phyloP scores from a whole-genome alignment of 1,140 invertebrate genomes.

The Diplogasteroides magnus region DNA sequence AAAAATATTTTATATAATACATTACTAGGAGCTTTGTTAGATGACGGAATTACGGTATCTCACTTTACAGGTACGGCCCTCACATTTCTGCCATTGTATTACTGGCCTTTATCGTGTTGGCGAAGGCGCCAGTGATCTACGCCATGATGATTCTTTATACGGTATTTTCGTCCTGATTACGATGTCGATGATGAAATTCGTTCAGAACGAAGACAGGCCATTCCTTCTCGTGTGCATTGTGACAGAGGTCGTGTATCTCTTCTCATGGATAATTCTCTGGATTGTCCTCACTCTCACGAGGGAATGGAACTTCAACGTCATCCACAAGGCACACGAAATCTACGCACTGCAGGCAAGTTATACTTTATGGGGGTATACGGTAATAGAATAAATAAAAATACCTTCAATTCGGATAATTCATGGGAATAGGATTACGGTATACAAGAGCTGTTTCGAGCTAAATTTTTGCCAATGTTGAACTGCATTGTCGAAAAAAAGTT shows the following conservation, averaged over 20 bases:
- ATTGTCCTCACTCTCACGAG: constrained; percentile 40
- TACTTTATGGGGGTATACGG: constrained; percentile 10
- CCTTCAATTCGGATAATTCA: too few relatives aligned
- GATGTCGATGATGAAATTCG: background rate
- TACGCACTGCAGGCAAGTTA: constrained; percentile 30
- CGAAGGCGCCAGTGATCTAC: constrained; percentile 47
- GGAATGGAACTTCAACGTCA: constrained; percentile 43
- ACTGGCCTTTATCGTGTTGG: constrained; percentile 33
- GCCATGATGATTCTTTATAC: constrained; percentile 40
- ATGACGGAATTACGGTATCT: too few relatives aligned
- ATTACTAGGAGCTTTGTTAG: too few relatives aligned
- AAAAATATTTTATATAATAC: too few relatives aligned
- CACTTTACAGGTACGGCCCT: constrained; percentile 45
- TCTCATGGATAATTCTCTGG: constrained; percentile 50
- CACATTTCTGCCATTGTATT: constrained; percentile 45
- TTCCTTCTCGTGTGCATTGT: constrained; percentile 42
- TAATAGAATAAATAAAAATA: too few relatives aligned
- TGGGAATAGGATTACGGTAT: too few relatives aligned
- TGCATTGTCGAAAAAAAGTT: too few relatives aligned
- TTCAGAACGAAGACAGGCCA: constrained; percentile 44
- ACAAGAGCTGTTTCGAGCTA: too few relatives aligned
- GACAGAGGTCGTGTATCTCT: constrained; percentile 47
- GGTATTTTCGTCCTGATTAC: background rate
- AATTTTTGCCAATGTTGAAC: too few relatives aligned
- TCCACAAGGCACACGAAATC: constrained; percentile 34